Conservation (phyloP, 2,888 invertebrate species). For the Onchidella celtica region DNA sequence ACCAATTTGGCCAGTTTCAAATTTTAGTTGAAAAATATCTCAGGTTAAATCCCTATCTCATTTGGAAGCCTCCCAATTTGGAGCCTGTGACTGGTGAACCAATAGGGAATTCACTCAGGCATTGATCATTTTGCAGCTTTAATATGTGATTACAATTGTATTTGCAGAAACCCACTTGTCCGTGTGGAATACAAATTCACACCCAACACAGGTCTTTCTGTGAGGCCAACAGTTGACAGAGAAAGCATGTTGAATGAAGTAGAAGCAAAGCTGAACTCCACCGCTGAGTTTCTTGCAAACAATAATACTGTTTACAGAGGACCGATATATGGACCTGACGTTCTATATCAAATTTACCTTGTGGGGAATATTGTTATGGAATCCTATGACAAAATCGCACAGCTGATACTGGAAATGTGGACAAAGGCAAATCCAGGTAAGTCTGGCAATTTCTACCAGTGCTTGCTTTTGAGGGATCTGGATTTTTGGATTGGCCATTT, state of each 20-base stretch:
- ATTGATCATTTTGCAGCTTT: no score
- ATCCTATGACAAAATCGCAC: neutral
- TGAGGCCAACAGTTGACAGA: neutral
- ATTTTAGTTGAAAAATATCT: no score
- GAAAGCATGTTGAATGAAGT: neutral
- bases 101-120: no score
- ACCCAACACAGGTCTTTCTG: neutral
- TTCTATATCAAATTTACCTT: constrained; percentile 19
- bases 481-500: no score
- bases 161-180: constrained; percentile 13
- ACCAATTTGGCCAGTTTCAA: no score
- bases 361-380: neutral
- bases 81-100: no score
- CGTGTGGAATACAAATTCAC: constrained; percentile 25
- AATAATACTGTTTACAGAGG: constrained; percentile 6
- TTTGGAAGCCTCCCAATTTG: no score
- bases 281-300: neutral
- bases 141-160: no score
- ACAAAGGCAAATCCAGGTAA: constrained; percentile 5
- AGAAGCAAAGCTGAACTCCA: neutral
- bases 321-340: neutral
- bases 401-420: constrained; percentile 6
- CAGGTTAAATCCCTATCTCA: no score
- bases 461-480: no score
- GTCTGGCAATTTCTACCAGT: no score